phyloP scores from a whole-genome alignment of 2,888 invertebrate species.

The Empis livida region DNA sequence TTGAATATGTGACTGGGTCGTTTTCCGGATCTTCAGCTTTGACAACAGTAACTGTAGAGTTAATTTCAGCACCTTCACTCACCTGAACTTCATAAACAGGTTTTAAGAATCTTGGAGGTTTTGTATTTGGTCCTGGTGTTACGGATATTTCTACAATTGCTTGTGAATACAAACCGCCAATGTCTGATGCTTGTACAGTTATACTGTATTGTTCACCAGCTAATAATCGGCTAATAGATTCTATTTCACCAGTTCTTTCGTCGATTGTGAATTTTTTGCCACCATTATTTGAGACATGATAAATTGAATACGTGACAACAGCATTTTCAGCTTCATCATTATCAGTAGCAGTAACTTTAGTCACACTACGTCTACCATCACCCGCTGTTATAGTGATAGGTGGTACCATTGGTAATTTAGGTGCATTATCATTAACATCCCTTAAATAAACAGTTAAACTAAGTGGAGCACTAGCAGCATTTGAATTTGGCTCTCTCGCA shows the following conservation, averaged over 20 bases:
- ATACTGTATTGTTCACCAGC: slow-evolving; percentile 84
- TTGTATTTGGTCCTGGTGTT: slow-evolving; percentile 68
- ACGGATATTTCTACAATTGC: slow-evolving; percentile 77
- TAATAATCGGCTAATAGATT: slow-evolving; percentile 65
- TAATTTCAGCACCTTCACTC: slow-evolving; percentile 79
- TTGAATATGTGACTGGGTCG: slow-evolving; percentile 72
- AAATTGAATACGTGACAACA: slow-evolving; percentile 67
- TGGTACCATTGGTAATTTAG: slow-evolving; percentile 64
- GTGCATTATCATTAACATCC: slow-evolving; percentile 81
- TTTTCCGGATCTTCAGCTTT: slow-evolving; percentile 82
- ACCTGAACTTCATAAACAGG: slow-evolving; percentile 77
- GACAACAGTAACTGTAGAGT: slow-evolving; percentile 70
- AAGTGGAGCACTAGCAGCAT: slow-evolving; percentile 70
- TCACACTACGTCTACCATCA: slow-evolving; percentile 51
- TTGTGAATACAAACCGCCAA: slow-evolving; percentile 66
- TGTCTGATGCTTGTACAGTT: slow-evolving; percentile 71
- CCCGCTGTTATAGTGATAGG: slow-evolving; percentile 71
- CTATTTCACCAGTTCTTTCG: slow-evolving; percentile 59
- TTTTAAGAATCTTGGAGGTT: slow-evolving; percentile 69
- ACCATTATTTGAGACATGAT: slow-evolving; percentile 85
- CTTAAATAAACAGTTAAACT: slow-evolving; percentile 62
- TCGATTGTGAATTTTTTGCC: slow-evolving; percentile 75
- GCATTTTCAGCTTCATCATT: slow-evolving; percentile 80
- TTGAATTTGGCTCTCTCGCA: slow-evolving; percentile 64
- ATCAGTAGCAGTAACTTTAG: slow-evolving; percentile 64